Evolutionary conservation across 23 tunicate species (phyloP).

Genomic region (Trididemnum miniatum): DNA sequence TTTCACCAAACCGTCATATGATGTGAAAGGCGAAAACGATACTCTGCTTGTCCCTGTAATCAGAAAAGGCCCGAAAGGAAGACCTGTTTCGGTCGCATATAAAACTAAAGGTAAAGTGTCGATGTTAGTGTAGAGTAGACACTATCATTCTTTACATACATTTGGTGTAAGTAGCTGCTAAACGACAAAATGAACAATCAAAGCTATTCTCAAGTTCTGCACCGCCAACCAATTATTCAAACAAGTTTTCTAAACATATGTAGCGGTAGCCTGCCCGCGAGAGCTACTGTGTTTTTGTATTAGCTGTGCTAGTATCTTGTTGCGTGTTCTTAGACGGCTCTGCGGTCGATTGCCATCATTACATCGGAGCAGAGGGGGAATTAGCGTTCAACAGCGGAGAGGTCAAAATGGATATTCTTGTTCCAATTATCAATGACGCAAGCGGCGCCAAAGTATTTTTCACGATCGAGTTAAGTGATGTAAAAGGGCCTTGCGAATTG

Average conservation of each 20-base stretch:
- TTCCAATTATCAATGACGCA: conserved; percentile 87
- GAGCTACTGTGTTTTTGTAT: too few relatives aligned
- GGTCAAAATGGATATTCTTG: conserved; percentile 63
- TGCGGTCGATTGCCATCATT: conserved; percentile 72
- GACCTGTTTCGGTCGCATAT: conserved; percentile 70
- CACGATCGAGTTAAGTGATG: conserved; percentile 54
- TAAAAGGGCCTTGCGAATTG: conserved; percentile 68
- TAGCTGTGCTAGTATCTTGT: too few relatives aligned
- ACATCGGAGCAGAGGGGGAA: conserved; percentile 84
- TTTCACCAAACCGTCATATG: conserved; percentile 53
- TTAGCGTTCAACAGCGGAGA: conserved; percentile 60
- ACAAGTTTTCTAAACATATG: too few relatives aligned
- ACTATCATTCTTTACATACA: too few relatives aligned
- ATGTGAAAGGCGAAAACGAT: conserved; percentile 74
- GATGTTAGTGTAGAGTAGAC: too few relatives aligned
- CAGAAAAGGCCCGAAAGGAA: conserved; percentile 82
- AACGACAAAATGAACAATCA: too few relatives aligned
- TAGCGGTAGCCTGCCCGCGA: too few relatives aligned
- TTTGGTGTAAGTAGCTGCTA: too few relatives aligned
- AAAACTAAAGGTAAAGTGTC: conserved; percentile 61
- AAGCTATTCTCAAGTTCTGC: too few relatives aligned
- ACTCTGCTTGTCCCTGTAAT: conserved; percentile 73
- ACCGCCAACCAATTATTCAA: too few relatives aligned
- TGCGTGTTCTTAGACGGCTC: conserved; percentile 91
- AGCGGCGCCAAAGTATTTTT: conserved; percentile 68